These are phyloP conservation scores for Dermolepida albohirtum DNA, from an alignment of 2,888 invertebrate genomes.

Conservation along the genomic window DNA sequence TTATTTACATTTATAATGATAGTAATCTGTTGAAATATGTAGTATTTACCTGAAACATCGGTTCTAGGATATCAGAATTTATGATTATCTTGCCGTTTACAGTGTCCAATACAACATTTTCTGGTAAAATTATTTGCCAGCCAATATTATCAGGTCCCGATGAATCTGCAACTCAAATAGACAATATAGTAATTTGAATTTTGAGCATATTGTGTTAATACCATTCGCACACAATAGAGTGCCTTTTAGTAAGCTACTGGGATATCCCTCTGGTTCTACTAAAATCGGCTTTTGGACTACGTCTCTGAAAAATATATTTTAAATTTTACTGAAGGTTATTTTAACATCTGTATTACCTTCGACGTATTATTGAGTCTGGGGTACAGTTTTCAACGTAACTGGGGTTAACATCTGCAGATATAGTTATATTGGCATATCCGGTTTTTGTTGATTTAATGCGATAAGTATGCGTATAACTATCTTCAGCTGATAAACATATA, in stretches of 20 bases:
- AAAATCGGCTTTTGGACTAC: conserved; percentile 72
- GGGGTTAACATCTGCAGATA: conserved; percentile 66
- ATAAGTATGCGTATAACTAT: conserved; percentile 58
- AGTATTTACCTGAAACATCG: conserved; percentile 66
- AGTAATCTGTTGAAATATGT: too few species aligned
- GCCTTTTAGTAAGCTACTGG: conserved; percentile 73
- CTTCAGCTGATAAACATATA: conserved; percentile 58
- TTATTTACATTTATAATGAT: conserved; percentile 16
- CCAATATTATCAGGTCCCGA: conserved; percentile 52
- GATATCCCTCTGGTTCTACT: conserved; percentile 80
- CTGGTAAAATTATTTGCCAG: too few species aligned
- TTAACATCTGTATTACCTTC: conserved; percentile 62
- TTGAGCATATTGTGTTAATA: background rate
- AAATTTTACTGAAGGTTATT: too few species aligned
- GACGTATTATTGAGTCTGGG: conserved; percentile 13
- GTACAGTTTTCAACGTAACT: conserved; percentile 65
- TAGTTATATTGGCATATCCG: conserved; percentile 66
- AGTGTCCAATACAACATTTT: too few species aligned
- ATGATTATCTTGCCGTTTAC: conserved; percentile 72
- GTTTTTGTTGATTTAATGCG: conserved; percentile 56
- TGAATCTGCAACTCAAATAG: conserved; percentile 51
- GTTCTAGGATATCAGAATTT: conserved; percentile 74
- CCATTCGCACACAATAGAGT: conserved; percentile 75
- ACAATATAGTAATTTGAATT: background rate
- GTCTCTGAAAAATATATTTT: conserved; percentile 60